A percentile compares a stretch with the other conserved stretches of the same genome.
Evolutionary conservation across 2,113 vertebrate species (phyloP).

Genomic region (Pollimyrus isidori): DNA sequence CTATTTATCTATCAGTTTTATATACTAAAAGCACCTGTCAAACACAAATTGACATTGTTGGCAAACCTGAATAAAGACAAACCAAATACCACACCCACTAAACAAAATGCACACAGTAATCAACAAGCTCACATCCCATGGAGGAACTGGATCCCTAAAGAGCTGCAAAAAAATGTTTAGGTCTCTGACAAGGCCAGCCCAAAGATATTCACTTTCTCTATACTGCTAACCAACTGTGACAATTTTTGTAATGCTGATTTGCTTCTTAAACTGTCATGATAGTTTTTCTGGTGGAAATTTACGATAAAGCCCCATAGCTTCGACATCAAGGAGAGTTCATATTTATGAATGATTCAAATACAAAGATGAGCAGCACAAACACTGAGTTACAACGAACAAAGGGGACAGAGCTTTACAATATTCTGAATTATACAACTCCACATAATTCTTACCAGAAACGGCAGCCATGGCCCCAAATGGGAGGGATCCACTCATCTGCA

Average conservation of each 20-base stretch:
- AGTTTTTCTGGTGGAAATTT: background rate
- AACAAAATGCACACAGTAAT: background rate
- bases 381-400: background rate
- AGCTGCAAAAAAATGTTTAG: background rate
- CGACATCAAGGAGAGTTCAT: background rate
- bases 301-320: background rate
- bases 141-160: background rate
- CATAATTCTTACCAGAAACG: slow-evolving; percentile 51
- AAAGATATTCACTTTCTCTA: background rate
- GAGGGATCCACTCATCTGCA: slow-evolving; percentile 92
- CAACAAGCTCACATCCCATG: background rate
- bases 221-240: background rate
- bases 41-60: background rate
- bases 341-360: background rate
- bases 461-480: slow-evolving; percentile 80
- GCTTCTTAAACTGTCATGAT: background rate
- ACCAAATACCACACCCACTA: background rate
- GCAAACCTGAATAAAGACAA: background rate
- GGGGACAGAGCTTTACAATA: background rate
- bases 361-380: background rate
- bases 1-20: background rate
- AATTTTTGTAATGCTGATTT: background rate
- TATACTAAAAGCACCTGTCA: background rate
- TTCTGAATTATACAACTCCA: background rate
- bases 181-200: background rate